Evolutionary conservation across 2,797 vertebrate genomes (phyloP).

Genomic region (Leptoclinus maculatus): DNA sequence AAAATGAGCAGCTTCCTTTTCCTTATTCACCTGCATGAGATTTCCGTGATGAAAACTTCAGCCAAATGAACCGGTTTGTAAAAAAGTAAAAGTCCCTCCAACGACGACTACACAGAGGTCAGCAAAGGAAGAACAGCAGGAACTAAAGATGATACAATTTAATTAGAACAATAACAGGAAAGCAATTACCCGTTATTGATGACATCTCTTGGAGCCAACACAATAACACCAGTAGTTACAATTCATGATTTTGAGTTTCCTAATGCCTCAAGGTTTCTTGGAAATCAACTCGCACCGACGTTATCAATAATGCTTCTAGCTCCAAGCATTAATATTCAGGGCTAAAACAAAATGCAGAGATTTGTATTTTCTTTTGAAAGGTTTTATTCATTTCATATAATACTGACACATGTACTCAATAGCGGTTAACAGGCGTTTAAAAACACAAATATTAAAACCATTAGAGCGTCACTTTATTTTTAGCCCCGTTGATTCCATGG

Average conservation of each 20-base stretch:
- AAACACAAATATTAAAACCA: constrained; percentile 90
- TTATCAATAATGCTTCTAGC: constrained; percentile 5
- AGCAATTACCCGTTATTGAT: constrained; percentile 38
- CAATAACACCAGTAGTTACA: constrained; percentile 28
- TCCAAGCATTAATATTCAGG: background rate
- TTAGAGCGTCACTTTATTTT: constrained; percentile 79
- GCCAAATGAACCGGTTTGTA: background rate
- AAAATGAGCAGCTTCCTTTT: constrained; percentile 2
- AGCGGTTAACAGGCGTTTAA: constrained; percentile 88
- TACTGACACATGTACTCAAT: constrained; percentile 90
- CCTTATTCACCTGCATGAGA: constrained; percentile 1
- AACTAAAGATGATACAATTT: constrained; percentile 21
- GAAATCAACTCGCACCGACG: constrained; percentile 21
- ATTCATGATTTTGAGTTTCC: constrained; percentile 22
- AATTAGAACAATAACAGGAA: constrained; percentile 14
- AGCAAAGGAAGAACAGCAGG: background rate
- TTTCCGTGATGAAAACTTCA: background rate
- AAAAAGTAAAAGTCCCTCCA: background rate
- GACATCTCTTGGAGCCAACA: constrained; percentile 25
- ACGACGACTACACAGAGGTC: background rate
- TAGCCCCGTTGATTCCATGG: constrained; percentile 78
- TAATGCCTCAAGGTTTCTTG: constrained; percentile 26
- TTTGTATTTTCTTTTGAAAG: constrained; percentile 75
- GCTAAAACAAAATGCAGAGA: constrained; percentile 15
- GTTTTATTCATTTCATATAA: constrained; percentile 89